Percentiles rank a stretch among this genome's conserved stretches.
These are phyloP conservation scores for Oophaga sylvatica DNA, from an alignment of 2,797 vertebrate genomes.

Conservation along the genomic window DNA sequence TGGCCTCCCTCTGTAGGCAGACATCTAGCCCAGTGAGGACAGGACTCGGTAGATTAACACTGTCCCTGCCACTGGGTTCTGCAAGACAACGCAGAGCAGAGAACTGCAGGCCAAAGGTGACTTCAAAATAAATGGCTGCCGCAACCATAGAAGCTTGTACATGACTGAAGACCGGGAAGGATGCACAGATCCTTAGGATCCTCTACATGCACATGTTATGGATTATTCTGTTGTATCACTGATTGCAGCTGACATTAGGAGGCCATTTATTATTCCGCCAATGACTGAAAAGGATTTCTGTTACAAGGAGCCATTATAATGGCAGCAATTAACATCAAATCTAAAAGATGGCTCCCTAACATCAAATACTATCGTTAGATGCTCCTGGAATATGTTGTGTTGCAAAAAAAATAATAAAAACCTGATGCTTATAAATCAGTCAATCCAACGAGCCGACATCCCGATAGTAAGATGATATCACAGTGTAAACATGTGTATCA, in stretches of 20 bases:
- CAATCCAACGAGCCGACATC: not conserved
- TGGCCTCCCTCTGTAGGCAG: slow-evolving; percentile 47
- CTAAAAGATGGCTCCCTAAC: not conserved
- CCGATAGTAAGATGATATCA: not conserved
- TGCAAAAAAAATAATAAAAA: not conserved
- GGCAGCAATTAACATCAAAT: not conserved
- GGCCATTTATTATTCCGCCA: not conserved
- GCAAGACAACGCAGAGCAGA: not conserved
- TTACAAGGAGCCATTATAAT: not conserved
- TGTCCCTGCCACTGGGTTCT: slow-evolving; percentile 21
- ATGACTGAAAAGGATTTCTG: not conserved
- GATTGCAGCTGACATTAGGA: not conserved
- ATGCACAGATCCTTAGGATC: not conserved
- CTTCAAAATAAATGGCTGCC: not conserved
- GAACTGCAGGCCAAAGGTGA: not conserved
- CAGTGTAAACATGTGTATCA: not conserved
- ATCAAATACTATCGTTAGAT: not conserved
- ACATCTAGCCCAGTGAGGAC: slow-evolving; percentile 52
- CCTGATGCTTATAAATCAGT: not conserved
- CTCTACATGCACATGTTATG: not conserved
- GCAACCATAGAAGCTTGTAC: not conserved
- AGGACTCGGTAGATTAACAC: slow-evolving; percentile 45
- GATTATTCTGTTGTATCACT: not conserved
- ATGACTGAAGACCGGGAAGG: not conserved
- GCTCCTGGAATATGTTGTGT: not conserved